Base-by-base conservation (phyloP, 2,797 vertebrate species). In the Lophius americanus region DNA sequence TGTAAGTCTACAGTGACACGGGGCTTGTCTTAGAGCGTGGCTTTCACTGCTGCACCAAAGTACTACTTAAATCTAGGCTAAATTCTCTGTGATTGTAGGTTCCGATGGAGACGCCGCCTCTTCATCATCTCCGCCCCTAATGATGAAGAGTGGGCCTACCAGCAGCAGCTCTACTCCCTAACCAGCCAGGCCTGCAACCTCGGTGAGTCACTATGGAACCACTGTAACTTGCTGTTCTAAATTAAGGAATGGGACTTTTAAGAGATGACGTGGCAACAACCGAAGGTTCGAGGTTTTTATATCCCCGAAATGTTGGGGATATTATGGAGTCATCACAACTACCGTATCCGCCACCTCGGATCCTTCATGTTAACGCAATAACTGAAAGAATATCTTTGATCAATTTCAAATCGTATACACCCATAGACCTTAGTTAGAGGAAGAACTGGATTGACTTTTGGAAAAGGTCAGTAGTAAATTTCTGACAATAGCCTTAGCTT, bases 71-170 rank as follows among this genome's bases (percentile, higher is more conserved):
- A 69, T 57, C 68, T 51, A 33, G 50, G 60, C 43, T 63, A 4
- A 80, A 14, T 71, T 41, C 59, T 49, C 44, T 58, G 68, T 82
- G 78, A 81, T 89, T 70, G 64, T 73, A 99, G 98, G 91, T 99
- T 99, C 91, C 95, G 98, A 37, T 99, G 98, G 98, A 95, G 98
- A 87, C 95, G 98, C 64, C 92, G 98, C 51, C 90, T 99, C 70
- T 95, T 99, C 76, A 95, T 99, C 76, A 98, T 99, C 89, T 99
- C 98, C 38, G 93, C 96, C 77, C 95, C 98, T 59, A 97, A 73
- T 35, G 97, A 99, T 67, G 98, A 99, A 91, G 98, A 99, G 66
- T 99, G 98, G 98, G 95, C 96, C 75, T 99, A 98, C 90, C 98
- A 98, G 85, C 97, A 99, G 89, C 98, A 99, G 92, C 95, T 98